phyloP scores from a whole-genome alignment of 2,888 invertebrate genomes.

The Hemistola chrysoprasaria region DNA sequence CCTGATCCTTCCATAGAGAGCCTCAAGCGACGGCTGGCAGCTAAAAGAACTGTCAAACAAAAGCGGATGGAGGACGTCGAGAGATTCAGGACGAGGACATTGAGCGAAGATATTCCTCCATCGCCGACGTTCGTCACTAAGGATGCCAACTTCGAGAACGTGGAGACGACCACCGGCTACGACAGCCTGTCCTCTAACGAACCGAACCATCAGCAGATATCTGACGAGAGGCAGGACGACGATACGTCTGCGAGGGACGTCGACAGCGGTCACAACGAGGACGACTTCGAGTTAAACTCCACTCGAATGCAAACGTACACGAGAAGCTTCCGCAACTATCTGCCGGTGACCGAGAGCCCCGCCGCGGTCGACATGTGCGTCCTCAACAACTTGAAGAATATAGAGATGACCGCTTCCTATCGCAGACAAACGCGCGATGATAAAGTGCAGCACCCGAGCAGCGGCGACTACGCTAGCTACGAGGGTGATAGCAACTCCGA shows the following conservation, averaged over 20 bases:
- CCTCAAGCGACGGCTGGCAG: slow-evolving; percentile 61
- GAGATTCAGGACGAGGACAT: slow-evolving; percentile 87
- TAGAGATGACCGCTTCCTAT: slow-evolving; percentile 68
- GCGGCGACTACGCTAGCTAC: slow-evolving; percentile 72
- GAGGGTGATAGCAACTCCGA: slow-evolving; percentile 83
- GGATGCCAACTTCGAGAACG: slow-evolving; percentile 70
- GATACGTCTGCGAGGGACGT: slow-evolving; percentile 55
- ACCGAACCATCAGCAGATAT: slow-evolving; percentile 58
- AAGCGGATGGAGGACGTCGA: slow-evolving; percentile 86
- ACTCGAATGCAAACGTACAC: slow-evolving; percentile 83
- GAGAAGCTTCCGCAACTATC: slow-evolving; percentile 74
- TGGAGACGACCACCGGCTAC: slow-evolving; percentile 75
- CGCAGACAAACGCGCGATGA: slow-evolving; percentile 42
- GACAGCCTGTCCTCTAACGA: slow-evolving; percentile 75
- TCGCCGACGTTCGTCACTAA: slow-evolving; percentile 74
- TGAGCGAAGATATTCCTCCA: slow-evolving; percentile 79
- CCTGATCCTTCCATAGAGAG: slow-evolving; percentile 65
- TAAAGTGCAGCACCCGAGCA: slow-evolving; percentile 54
- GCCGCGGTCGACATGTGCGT: slow-evolving; percentile 71
- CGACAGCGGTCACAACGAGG: slow-evolving; percentile 88
- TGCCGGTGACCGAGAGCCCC: slow-evolving; percentile 73
- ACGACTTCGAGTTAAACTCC: slow-evolving; percentile 85
- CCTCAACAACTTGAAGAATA: slow-evolving; percentile 73
- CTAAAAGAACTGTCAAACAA: slow-evolving; percentile 79
- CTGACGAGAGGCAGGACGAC: slow-evolving; percentile 55